Conservation (phyloP, 2,113 vertebrate species). For the Dolichotis patagonum region DNA sequence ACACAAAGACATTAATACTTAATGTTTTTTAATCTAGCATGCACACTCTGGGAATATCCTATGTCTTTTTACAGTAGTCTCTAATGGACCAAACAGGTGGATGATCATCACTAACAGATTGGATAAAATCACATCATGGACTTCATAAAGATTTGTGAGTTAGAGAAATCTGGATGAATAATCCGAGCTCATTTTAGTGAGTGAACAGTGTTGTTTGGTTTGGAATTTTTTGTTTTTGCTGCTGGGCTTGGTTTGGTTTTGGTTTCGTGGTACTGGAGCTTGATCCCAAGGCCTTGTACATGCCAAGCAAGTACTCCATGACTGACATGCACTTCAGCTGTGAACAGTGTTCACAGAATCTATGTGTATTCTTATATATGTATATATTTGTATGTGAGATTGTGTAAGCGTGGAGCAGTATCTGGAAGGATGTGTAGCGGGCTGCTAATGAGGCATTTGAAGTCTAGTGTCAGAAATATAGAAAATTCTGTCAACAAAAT, state of each 20-base stretch:
- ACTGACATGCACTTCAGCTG: not conserved
- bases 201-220: not conserved
- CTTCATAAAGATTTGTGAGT: not conserved
- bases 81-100: not conserved
- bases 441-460: not conserved
- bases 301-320: not conserved
- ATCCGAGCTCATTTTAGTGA: constrained; percentile 41
- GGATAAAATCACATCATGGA: not conserved
- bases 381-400: not conserved
- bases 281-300: not conserved
- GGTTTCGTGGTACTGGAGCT: not conserved
- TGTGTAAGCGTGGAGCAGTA: not conserved
- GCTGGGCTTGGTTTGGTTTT: not conserved
- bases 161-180: constrained; percentile 43
- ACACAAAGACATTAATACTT: not conserved
- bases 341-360: not conserved
- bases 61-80: not conserved
- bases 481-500: not conserved
- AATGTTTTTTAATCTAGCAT: not conserved
- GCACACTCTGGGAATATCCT: not conserved
- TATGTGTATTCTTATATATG: not conserved
- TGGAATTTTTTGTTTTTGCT: not conserved
- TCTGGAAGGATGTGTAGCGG: not conserved
- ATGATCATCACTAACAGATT: not conserved
- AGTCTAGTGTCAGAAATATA: not conserved